Conservation (phyloP, 2,797 vertebrate genomes). For the Crax fasciolata region DNA sequence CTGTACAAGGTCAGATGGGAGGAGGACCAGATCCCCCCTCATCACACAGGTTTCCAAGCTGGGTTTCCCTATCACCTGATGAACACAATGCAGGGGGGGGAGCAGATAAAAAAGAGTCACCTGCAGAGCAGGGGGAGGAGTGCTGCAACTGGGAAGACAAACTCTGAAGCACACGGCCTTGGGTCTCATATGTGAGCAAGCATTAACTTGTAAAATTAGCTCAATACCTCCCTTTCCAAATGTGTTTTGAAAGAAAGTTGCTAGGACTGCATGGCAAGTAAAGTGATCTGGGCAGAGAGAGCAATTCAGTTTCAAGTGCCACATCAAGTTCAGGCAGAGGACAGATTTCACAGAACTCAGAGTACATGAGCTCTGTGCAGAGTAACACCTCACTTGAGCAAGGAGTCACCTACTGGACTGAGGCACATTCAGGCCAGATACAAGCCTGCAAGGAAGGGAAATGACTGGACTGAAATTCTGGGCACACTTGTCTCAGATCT, state of each 20-base stretch:
- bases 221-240: background rate
- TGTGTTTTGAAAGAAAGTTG: accelerated
- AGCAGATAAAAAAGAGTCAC: background rate
- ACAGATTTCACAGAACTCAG: background rate
- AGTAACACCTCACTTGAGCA: background rate
- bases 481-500: background rate
- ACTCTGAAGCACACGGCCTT: accelerated
- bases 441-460: background rate
- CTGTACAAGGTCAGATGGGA: accelerated
- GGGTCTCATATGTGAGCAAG: background rate
- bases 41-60: accelerated
- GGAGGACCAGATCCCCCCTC: background rate
- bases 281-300: accelerated
- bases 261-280: accelerated
- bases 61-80: accelerated
- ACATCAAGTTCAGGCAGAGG: background rate
- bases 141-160: background rate
- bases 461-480: background rate
- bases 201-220: accelerated
- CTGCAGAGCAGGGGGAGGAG: accelerated
- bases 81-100: background rate
- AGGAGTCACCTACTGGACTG: accelerated
- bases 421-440: background rate
- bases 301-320: accelerated
- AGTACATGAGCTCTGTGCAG: background rate